Percentiles rank a stretch among this genome's conserved stretches.
Evolutionary conservation across 2,797 vertebrate species (phyloP).

Genomic region (Bradypodion ventrale): DNA sequence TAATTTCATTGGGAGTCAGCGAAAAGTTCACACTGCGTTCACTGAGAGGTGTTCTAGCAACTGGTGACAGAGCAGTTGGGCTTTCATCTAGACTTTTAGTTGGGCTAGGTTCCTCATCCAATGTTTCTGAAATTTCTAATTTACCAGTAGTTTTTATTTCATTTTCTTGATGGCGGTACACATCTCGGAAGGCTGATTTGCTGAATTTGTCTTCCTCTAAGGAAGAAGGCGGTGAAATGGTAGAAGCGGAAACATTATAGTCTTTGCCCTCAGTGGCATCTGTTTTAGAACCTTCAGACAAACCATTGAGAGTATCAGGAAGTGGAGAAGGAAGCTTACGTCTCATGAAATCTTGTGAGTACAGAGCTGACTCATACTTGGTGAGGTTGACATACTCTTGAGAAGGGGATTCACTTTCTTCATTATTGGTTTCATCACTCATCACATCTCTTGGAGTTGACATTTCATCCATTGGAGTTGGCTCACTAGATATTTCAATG

Average conservation of each 20-base stretch:
- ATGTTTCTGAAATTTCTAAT: conserved; percentile 67
- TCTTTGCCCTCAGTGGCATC: conserved; percentile 91
- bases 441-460: conserved; percentile 89
- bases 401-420: conserved; percentile 87
- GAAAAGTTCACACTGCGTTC: conserved; percentile 87
- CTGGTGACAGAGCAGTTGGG: conserved; percentile 78
- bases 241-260: conserved; percentile 89
- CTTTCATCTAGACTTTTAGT: conserved; percentile 71
- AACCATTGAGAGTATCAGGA: conserved; percentile 76
- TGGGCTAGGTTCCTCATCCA: conserved; percentile 70
- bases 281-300: conserved; percentile 86
- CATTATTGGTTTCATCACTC: conserved; percentile 91
- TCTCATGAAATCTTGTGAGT: conserved; percentile 79
- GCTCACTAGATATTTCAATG: conserved; percentile 92
- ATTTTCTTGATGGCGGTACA: conserved; percentile 62
- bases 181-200: conserved; percentile 77
- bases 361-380: conserved; percentile 78
- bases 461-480: conserved; percentile 94
- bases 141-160: conserved; percentile 59
- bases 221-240: conserved; percentile 91
- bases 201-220: conserved; percentile 90
- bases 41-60: conserved; percentile 87
- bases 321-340: conserved; percentile 78
- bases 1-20: conserved; percentile 81
- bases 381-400: conserved; percentile 83